These are phyloP conservation scores for Brevimyrus niger DNA, from an alignment of 2,113 vertebrate species.

Conservation along the genomic window DNA sequence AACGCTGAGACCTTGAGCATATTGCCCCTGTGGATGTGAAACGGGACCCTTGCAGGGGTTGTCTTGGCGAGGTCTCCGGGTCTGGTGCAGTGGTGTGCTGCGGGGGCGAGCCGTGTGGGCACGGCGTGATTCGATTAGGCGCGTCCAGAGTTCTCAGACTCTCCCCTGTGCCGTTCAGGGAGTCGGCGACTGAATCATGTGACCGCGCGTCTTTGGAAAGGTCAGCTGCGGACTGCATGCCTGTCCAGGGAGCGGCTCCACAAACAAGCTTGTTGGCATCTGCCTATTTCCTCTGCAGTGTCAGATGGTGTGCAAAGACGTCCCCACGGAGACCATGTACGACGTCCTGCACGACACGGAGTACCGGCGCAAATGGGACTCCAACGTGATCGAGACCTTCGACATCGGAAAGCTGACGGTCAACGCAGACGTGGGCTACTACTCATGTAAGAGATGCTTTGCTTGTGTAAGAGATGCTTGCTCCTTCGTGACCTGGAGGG, in stretches of 20 bases:
- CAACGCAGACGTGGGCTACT: constrained; percentile 90
- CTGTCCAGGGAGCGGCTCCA: not conserved
- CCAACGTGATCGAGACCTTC: constrained; percentile 91
- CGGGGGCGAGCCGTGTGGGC: not conserved
- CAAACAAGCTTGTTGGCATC: not conserved
- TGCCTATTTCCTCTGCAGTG: constrained; percentile 59
- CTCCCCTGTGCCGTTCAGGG: not conserved
- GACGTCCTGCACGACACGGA: constrained; percentile 91
- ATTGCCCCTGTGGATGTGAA: not conserved
- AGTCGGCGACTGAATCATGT: not conserved
- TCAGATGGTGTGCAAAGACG: constrained; percentile 77
- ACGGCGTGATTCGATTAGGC: not conserved
- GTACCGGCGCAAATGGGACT: constrained; percentile 88
- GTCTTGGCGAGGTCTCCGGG: not conserved
- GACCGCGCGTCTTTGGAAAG: not conserved
- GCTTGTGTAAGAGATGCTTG: constrained; percentile 63
- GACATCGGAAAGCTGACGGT: constrained; percentile 89
- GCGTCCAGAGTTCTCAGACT: not conserved
- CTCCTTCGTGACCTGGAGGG: not conserved
- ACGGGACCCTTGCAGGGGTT: not conserved
- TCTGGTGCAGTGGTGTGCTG: not conserved
- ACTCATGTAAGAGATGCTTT: constrained; percentile 69
- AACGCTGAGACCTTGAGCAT: not conserved
- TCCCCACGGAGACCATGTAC: constrained; percentile 79
- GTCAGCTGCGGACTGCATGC: not conserved